A percentile compares a stretch with the other conserved stretches of the same genome.
Evolutionary conservation across 2,797 vertebrate species (phyloP).

Genomic region (Poeciliopsis infans): DNA sequence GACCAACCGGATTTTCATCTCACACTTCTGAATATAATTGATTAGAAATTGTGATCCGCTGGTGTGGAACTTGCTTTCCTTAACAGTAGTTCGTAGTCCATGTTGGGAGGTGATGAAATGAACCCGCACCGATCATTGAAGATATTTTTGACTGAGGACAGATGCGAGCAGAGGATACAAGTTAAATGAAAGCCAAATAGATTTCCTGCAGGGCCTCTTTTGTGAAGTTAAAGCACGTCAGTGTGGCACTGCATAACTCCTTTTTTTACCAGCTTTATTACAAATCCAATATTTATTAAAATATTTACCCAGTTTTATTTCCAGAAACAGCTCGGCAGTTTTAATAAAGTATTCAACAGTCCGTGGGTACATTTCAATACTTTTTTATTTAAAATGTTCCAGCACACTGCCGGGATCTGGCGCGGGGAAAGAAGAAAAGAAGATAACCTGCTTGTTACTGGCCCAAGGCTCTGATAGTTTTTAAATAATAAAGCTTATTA

Average conservation of each 20-base stretch:
- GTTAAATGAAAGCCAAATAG: background rate
- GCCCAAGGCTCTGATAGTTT: background rate
- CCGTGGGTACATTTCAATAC: background rate
- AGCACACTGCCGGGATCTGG: background rate
- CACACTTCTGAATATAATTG: slow-evolving; percentile 2
- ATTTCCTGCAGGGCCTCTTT: background rate
- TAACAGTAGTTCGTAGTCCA: slow-evolving; percentile 2
- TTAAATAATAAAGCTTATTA: background rate
- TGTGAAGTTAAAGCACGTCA: slow-evolving; percentile 2
- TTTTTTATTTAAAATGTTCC: slow-evolving; percentile 2
- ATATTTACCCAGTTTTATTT: background rate
- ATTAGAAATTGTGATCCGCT: background rate
- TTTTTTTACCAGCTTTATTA: slow-evolving; percentile 5
- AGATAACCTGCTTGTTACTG: background rate
- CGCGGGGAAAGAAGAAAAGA: background rate
- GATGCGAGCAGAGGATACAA: slow-evolving; percentile 41
- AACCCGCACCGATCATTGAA: slow-evolving; percentile 24
- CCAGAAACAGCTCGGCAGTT: background rate
- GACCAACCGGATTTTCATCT: background rate
- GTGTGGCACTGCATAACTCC: background rate
- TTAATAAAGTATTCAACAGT: background rate
- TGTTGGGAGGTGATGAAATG: slow-evolving; percentile 17
- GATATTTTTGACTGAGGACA: slow-evolving; percentile 39
- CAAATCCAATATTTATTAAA: background rate
- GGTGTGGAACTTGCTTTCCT: slow-evolving; percentile 13